These are phyloP conservation scores for Autographa gamma DNA, from an alignment of 2,888 invertebrate genomes.

Conservation along the genomic window DNA sequence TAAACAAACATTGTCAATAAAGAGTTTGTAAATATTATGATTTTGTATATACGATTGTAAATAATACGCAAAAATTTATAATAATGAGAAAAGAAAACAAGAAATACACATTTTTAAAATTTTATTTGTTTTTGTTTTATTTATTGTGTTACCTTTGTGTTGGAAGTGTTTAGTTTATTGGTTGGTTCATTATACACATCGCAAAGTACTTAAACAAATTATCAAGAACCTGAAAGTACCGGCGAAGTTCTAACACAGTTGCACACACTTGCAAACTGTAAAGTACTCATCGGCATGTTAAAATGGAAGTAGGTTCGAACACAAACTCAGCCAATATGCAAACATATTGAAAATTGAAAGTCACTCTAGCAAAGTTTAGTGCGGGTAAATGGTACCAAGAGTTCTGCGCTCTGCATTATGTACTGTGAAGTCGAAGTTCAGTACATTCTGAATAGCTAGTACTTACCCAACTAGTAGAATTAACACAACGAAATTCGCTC, in stretches of 20 bases:
- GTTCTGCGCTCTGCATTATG: conserved; percentile 34
- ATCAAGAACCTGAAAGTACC: conserved; percentile 17
- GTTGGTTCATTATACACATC: conserved; percentile 25
- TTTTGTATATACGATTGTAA: conserved; percentile 83
- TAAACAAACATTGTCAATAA: conserved; percentile 71
- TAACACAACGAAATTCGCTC: conserved; percentile 29
- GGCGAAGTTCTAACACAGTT: conserved; percentile 53
- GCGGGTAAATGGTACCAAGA: conserved; percentile 44
- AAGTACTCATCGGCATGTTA: conserved; percentile 57
- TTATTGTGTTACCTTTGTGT: conserved; percentile 71
- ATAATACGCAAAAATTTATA: conserved; percentile 78
- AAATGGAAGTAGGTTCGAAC: conserved; percentile 60
- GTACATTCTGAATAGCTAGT: conserved; percentile 48
- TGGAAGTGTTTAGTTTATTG: conserved; percentile 35
- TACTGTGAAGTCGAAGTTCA: conserved; percentile 33
- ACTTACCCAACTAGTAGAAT: conserved; percentile 39
- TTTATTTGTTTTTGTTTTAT: conserved; percentile 87
- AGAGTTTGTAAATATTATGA: conserved; percentile 83
- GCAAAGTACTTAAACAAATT: neutral
- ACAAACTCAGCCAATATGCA: conserved; percentile 69
- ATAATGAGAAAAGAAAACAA: conserved; percentile 73
- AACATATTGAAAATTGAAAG: conserved; percentile 75
- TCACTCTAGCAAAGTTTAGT: conserved; percentile 61
- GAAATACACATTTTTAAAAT: conserved; percentile 86
- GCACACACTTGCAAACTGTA: conserved; percentile 54